Percentiles rank a stretch among this genome's conserved stretches.
These are phyloP conservation scores for Nephrotoma flavescens DNA, from an alignment of 2,888 invertebrate species.

Conservation along the genomic window DNA sequence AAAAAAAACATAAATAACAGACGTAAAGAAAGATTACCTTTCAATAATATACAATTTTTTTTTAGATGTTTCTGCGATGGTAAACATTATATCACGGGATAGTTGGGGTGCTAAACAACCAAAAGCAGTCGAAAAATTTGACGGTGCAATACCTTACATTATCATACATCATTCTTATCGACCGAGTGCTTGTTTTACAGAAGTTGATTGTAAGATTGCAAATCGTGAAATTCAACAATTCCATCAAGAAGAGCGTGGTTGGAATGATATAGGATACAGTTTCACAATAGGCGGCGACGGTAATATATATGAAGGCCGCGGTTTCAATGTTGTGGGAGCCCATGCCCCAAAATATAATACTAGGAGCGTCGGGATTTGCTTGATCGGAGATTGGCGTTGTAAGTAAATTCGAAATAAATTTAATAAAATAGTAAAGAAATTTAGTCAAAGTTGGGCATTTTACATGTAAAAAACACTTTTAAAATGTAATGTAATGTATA, in stretches of 20 bases:
- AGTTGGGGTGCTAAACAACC: constrained; percentile 45
- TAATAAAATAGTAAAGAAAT: not conserved
- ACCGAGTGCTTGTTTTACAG: constrained; percentile 45
- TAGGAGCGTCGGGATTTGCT: constrained; percentile 51
- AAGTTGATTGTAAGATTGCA: constrained; percentile 36
- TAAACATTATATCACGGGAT: constrained; percentile 19
- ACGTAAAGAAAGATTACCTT: no score
- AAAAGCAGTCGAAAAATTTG: constrained; percentile 31
- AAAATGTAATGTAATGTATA: not conserved
- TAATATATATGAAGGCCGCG: constrained; percentile 51
- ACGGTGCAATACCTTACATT: constrained; percentile 46
- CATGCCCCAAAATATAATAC: constrained; percentile 55
- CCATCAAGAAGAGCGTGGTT: constrained; percentile 41
- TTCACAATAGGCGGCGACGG: constrained; percentile 62
- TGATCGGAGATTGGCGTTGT: constrained; percentile 58
- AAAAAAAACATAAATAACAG: no score
- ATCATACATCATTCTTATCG: constrained; percentile 57
- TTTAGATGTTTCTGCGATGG: not conserved
- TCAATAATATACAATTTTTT: no score
- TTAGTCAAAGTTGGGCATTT: no score
- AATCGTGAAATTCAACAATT: constrained; percentile 52
- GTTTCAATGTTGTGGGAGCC: constrained; percentile 53
- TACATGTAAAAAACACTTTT: not conserved
- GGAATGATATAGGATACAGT: constrained; percentile 58
- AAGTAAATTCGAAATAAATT: constrained; percentile 22